Conservation (phyloP, 2,113 vertebrate species). For the Setophaga kirtlandii region DNA sequence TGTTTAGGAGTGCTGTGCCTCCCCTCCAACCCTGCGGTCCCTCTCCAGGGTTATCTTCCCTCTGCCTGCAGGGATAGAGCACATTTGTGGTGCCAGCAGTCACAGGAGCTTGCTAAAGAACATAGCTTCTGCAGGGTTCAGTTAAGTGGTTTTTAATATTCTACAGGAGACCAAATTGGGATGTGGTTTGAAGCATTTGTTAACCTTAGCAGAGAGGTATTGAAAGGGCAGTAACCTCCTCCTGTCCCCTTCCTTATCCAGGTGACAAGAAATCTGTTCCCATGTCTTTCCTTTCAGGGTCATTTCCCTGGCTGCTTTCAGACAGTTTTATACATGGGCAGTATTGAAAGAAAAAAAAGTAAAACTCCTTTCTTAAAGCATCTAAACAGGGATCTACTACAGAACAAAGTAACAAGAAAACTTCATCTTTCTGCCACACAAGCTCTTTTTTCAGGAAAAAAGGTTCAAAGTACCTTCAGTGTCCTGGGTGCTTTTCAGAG, state of each 20-base stretch:
- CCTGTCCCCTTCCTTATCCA: neutral
- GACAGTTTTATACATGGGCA: neutral
- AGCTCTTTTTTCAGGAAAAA: neutral
- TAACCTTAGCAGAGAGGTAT: neutral
- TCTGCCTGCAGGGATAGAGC: neutral
- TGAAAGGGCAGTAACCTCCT: neutral
- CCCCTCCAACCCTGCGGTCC: neutral
- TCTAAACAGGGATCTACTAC: neutral
- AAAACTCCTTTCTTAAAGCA: neutral
- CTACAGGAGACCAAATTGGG: neutral
- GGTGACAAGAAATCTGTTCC: neutral
- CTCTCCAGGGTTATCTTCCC: neutral
- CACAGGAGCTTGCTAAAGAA: neutral
- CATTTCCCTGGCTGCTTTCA: neutral
- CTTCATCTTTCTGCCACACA: neutral
- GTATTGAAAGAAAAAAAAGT: neutral
- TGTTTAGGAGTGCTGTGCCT: neutral
- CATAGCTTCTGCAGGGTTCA: neutral
- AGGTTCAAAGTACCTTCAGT: neutral
- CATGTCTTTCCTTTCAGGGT: neutral
- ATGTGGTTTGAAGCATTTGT: neutral
- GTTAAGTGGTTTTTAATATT: neutral
- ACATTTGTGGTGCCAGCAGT: neutral
- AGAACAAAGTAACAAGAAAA: neutral
- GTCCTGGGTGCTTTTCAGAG: neutral